Evolutionary conservation across 2,888 invertebrate species (phyloP), one percentile per base, ranked within the genome.

Genomic region (Mesorhabditis sp.): DNA sequence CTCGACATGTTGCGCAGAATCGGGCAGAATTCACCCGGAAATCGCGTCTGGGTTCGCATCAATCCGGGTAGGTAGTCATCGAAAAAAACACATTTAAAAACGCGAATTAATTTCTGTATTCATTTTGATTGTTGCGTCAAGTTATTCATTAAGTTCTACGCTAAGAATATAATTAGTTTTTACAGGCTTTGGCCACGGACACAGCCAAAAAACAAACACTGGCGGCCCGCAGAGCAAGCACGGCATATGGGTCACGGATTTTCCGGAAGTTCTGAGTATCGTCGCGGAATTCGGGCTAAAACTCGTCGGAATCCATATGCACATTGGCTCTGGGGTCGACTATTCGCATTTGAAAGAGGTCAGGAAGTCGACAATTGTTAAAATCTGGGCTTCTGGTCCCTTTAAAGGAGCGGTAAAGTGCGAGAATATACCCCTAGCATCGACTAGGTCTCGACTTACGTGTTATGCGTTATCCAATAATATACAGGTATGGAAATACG

Each of bases 151-250:
- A 28, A 28, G 28, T 28, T 28, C 28, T 28, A 28, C 28, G 28
- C 28, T 28, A 50, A 50, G 58, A 10, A 10, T n/a, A 13, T 50
- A 2, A 50, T n/a, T 2, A 50, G 58, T 50, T n/a, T 50, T n/a
- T 50, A 13, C n/a, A 50, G 58, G 58, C 2, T 50, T 50, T 50
- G 58, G 58, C 10, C 58, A 50, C 2, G 58, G 58, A 10, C 58
- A 50, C n/a, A 13, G 58, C n/a, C 7, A 50, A 10, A 50, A 50
- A 50, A 50, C 58, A 0, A 50, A 50, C 58, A 50, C 58, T 50
- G 58, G 58, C n/a, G 58, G 58, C 10, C 58, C 58, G n/a, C 58
- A 50, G 58, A 50, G 58, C n/a, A 50, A 50, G n/a, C 58, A 50
- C 58, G 58, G 58, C 7, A 50, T 50, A 1, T 50, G 58, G 58